Evolutionary conservation across 2,888 invertebrate genomes (phyloP), one percentile per base, ranked within the genome.

Genomic region (Thelaira solivaga): DNA sequence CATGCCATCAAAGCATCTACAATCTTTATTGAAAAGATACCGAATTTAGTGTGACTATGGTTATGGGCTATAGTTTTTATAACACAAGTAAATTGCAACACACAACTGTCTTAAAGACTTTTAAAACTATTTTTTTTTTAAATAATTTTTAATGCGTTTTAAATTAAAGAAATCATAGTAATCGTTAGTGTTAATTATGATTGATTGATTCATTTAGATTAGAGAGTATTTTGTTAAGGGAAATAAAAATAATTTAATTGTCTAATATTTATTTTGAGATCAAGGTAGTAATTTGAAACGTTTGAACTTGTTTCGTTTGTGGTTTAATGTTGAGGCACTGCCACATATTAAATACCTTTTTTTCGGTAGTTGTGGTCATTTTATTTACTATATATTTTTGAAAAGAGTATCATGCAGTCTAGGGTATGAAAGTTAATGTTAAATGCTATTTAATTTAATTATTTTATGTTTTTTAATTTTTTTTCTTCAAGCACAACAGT

Each of bases 401-500:
- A 0, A 31, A 34, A 5, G 10, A 31, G 29, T 41, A 51, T 61
- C n/a, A n/a, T 31, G 7, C 16, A 4, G 22, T 31, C 26, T 20
- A 13, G 10, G 18, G 39, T 26, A 39, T 59, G 51, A 53, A 59
- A 51, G 55, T 47, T 34, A 59, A 43, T 68, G 36, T 18, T 64
- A 22, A 41, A 41, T 31, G 13, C 2, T 22, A 31, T 45, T 26
- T 57, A 29, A 43, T 39, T 13, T 31, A 34, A 34, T 61, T n/a
- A 34, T 31, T 18, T 26, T 16, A 16, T 57, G 18, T 47, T 43
- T 36, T 7, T 49, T 57, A 47, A 8, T 16, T 36, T 61, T 8
- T 53, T 59, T 13, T 16, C 69, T 45, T 72, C 61, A 74, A 74
- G 73, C 79, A 76, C 79, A 79, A 45, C 59, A 59, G 39, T 76